phyloP scores from a whole-genome alignment of 2,113 vertebrate genomes.

The Panthera uncia region DNA sequence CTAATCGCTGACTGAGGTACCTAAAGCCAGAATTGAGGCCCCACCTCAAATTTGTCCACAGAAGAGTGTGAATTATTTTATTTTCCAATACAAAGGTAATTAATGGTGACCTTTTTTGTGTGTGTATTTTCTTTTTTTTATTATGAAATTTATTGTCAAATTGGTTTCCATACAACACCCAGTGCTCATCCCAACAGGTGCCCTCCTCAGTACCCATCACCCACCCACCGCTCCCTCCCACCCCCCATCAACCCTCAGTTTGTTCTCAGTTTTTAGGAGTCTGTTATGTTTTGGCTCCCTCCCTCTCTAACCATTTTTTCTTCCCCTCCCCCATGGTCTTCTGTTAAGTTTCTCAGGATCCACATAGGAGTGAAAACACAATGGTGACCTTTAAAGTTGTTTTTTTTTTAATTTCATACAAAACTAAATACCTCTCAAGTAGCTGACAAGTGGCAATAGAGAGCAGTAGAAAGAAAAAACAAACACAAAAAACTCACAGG shows the following conservation, averaged over 20 bases:
- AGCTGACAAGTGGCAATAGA: background rate
- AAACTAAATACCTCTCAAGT: background rate
- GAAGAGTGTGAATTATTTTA: background rate
- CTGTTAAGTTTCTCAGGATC: too few relatives aligned
- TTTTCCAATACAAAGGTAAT: background rate
- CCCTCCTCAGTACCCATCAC: too few relatives aligned
- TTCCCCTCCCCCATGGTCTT: too few relatives aligned
- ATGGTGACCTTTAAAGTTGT: background rate
- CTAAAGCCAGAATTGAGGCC: background rate
- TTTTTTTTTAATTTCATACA: slow-evolving; percentile 52
- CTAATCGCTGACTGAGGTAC: background rate
- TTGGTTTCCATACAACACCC: too few relatives aligned
- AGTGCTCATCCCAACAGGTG: too few relatives aligned
- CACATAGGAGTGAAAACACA: background rate
- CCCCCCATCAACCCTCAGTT: too few relatives aligned
- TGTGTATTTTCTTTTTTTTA: too few relatives aligned
- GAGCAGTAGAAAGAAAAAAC: background rate
- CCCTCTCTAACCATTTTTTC: too few relatives aligned
- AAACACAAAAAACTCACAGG: background rate
- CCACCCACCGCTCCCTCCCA: too few relatives aligned
- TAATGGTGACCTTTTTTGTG: background rate
- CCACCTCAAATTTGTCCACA: background rate
- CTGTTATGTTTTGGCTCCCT: too few relatives aligned
- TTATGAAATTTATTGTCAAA: too few relatives aligned
- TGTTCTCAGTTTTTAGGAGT: too few relatives aligned